Percentiles rank a stretch among this genome's conserved stretches.
phyloP scores from a whole-genome alignment of 2,888 invertebrate genomes.

The Tiliacea citrago region DNA sequence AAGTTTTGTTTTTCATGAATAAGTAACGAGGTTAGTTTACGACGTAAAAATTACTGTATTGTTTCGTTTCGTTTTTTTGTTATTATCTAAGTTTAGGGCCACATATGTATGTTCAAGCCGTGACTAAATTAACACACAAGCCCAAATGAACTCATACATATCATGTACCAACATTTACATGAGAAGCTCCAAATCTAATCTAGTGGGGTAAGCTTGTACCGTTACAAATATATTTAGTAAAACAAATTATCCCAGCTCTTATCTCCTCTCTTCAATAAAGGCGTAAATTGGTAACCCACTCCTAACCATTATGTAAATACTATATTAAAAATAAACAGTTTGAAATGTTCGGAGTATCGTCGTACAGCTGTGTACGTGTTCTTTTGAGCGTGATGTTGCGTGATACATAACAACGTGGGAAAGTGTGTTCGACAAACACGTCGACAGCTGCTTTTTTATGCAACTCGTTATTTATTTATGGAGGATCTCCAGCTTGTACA shows the following conservation, averaged over 20 bases:
- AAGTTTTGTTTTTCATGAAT: conserved; percentile 43
- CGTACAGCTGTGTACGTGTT: conserved; percentile 39
- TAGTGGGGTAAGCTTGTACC: conserved; percentile 24
- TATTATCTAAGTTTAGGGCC: background rate
- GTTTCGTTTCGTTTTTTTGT: background rate
- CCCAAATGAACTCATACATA: conserved; percentile 17
- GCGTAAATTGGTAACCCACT: conserved; percentile 52
- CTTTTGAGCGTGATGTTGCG: background rate
- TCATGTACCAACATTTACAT: conserved; percentile 31
- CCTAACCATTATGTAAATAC: conserved; percentile 37
- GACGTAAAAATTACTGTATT: background rate
- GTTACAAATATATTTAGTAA: conserved; percentile 36
- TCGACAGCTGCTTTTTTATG: background rate
- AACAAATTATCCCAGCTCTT: conserved; percentile 48
- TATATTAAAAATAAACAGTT: conserved; percentile 55
- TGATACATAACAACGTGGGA: conserved; percentile 1
- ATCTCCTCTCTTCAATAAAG: conserved; percentile 28
- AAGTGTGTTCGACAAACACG: background rate
- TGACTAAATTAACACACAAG: conserved; percentile 13
- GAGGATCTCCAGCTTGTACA: background rate
- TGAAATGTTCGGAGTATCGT: conserved; percentile 51
- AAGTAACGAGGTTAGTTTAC: conserved; percentile 33
- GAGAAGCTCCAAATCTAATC: conserved; percentile 37
- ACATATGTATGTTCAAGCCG: background rate
- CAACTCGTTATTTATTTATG: background rate